Conservation (phyloP, 1,140 invertebrate species). For the Hyles euphorbiae region DNA sequence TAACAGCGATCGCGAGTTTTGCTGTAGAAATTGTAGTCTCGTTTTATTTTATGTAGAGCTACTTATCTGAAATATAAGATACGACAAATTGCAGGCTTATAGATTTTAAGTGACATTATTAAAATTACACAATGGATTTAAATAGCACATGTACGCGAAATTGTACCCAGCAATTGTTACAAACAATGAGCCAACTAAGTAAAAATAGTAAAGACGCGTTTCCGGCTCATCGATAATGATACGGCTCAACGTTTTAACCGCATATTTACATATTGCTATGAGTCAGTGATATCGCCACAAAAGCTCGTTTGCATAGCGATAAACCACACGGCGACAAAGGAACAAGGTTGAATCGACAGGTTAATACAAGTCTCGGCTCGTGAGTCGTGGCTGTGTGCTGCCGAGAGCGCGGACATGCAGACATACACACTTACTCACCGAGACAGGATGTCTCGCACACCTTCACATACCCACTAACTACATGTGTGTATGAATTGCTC, state of each 20-base stretch:
- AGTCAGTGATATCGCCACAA: conserved; percentile 33
- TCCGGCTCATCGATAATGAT: conserved; percentile 1
- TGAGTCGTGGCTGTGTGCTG: conserved; percentile 21
- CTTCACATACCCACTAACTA: conserved; percentile 13
- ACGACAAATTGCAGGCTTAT: too few species aligned
- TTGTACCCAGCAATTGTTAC: too few species aligned
- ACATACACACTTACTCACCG: background rate
- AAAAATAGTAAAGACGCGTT: background rate
- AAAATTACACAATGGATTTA: too few species aligned
- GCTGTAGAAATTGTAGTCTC: too few species aligned
- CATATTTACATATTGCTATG: conserved; percentile 29
- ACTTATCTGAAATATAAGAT: too few species aligned
- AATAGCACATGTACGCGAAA: too few species aligned
- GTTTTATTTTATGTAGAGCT: too few species aligned
- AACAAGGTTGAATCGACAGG: conserved; percentile 48
- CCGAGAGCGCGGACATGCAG: conserved; percentile 8
- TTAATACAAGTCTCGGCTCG: conserved; percentile 40
- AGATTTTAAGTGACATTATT: too few species aligned
- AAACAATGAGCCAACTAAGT: too few species aligned
- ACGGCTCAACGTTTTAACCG: conserved; percentile 11
- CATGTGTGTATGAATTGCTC: conserved; percentile 18
- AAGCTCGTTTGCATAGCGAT: conserved; percentile 42
- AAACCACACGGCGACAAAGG: conserved; percentile 44
- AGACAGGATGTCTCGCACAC: conserved; percentile 26
- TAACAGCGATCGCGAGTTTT: too few species aligned